Evolutionary conservation across 2,797 vertebrate species (phyloP).

Genomic region (Sciurus vulgaris): DNA sequence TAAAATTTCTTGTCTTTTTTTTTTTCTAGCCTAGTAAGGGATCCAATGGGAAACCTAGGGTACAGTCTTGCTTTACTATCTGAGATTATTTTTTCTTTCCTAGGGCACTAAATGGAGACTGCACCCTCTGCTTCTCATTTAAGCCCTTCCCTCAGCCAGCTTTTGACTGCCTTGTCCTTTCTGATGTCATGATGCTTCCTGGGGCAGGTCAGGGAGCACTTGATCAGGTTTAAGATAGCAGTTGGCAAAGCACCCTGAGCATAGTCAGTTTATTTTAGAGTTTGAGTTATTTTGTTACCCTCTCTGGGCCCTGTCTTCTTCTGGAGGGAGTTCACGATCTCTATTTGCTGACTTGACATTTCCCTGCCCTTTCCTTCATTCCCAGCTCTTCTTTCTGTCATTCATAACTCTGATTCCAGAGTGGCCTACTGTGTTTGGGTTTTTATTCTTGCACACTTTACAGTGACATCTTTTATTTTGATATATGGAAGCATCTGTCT

Average conservation of each 20-base stretch:
- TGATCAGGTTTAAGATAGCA: slow-evolving; percentile 61
- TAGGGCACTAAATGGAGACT: not conserved
- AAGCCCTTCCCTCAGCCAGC: not conserved
- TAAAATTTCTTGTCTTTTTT: slow-evolving; percentile 39
- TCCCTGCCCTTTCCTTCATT: slow-evolving; percentile 85
- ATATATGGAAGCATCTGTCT: slow-evolving; percentile 61
- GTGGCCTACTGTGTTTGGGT: slow-evolving; percentile 75
- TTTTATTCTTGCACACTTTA: slow-evolving; percentile 79
- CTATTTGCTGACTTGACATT: slow-evolving; percentile 82
- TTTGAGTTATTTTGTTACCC: slow-evolving; percentile 81
- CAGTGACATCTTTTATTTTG: slow-evolving; percentile 77
- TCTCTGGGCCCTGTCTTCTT: slow-evolving; percentile 80
- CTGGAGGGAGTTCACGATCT: slow-evolving; percentile 82
- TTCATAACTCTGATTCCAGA: slow-evolving; percentile 79
- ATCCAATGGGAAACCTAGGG: not conserved
- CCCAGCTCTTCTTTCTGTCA: slow-evolving; percentile 79
- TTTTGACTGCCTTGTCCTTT: slow-evolving; percentile 29
- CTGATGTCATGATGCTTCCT: slow-evolving; percentile 29
- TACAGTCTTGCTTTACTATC: not conserved
- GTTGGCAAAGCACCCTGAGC: slow-evolving; percentile 59
- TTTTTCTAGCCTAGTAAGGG: not conserved
- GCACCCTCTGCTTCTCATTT: not conserved
- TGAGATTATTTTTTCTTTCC: slow-evolving; percentile 26
- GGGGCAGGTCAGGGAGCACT: slow-evolving; percentile 39
- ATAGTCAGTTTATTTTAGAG: slow-evolving; percentile 80